Conservation (phyloP, 2,888 invertebrate species). For the Cordylochernes scorpioides region DNA sequence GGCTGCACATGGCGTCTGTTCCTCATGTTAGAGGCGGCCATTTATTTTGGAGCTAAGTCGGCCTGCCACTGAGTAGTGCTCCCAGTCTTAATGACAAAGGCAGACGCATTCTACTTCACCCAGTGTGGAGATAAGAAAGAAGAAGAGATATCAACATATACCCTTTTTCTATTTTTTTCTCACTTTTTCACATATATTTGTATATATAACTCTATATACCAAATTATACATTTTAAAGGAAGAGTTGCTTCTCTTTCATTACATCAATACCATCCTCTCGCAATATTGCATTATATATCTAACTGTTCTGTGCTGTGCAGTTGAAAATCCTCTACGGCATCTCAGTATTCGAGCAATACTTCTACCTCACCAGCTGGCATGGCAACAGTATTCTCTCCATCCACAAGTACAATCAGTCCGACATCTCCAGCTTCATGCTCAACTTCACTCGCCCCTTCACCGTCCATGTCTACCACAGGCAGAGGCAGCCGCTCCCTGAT, state of each 20-base stretch:
- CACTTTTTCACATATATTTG: too few species aligned
- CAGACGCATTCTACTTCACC: too few species aligned
- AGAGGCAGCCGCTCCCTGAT: conserved; percentile 49
- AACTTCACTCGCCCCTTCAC: conserved; percentile 34
- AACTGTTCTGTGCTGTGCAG: conserved; percentile 19
- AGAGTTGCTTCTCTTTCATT: conserved; percentile 1
- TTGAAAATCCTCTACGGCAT: conserved; percentile 40
- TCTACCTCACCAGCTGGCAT: conserved; percentile 45
- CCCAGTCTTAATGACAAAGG: too few species aligned
- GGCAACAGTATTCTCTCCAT: conserved; percentile 35
- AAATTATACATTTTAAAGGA: too few species aligned
- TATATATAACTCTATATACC: conserved; percentile 1
- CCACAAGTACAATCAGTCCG: conserved; percentile 30
- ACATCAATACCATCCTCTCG: conserved; percentile 1
- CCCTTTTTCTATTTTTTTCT: too few species aligned
- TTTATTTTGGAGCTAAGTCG: too few species aligned
- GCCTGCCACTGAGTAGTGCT: too few species aligned
- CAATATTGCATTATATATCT: too few species aligned
- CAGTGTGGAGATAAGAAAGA: too few species aligned
- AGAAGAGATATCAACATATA: too few species aligned
- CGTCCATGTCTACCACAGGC: conserved; percentile 44
- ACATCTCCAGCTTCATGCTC: conserved; percentile 21
- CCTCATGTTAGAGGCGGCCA: too few species aligned
- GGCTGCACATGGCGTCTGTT: too few species aligned
- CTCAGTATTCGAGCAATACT: conserved; percentile 39